Percentiles rank a stretch among this genome's conserved stretches.
These are phyloP conservation scores for Helogale parvula DNA, from an alignment of 2,113 vertebrate species.

Conservation along the genomic window DNA sequence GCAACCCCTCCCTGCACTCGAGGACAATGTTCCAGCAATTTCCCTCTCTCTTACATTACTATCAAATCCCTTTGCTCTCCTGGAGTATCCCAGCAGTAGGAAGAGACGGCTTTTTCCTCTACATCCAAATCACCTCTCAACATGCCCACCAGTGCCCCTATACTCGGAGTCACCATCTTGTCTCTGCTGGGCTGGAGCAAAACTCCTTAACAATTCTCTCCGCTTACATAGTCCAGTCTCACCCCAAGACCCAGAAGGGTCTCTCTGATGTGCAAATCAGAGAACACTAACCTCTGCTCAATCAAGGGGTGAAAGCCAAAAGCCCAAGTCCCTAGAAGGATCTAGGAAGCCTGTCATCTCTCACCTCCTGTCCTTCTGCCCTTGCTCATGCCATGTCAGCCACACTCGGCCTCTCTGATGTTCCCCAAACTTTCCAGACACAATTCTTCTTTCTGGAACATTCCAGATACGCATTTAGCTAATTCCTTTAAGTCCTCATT, in stretches of 20 bases:
- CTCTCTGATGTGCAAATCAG: background rate
- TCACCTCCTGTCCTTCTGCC: background rate
- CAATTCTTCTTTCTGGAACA: background rate
- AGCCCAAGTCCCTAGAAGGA: background rate
- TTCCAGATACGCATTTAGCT: background rate
- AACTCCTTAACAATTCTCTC: background rate
- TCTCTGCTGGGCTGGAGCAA: background rate
- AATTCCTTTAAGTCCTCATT: background rate
- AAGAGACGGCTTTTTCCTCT: background rate
- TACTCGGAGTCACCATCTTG: no score
- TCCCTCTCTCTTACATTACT: background rate
- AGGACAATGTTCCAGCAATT: background rate
- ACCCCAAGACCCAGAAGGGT: background rate
- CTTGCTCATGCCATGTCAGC: background rate
- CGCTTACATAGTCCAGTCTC: background rate
- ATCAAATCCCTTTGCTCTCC: background rate
- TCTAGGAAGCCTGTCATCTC: background rate
- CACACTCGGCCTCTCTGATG: background rate
- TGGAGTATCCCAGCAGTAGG: background rate
- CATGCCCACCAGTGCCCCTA: rapidly evolving
- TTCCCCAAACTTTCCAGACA: background rate
- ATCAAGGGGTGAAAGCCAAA: background rate
- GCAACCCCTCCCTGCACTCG: background rate
- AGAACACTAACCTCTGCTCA: background rate
- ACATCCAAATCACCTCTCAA: background rate